Evolutionary conservation across 1,140 invertebrate genomes (phyloP), one percentile per base, ranked within the genome.

Genomic region (Sitodiplosis mosellana): DNA sequence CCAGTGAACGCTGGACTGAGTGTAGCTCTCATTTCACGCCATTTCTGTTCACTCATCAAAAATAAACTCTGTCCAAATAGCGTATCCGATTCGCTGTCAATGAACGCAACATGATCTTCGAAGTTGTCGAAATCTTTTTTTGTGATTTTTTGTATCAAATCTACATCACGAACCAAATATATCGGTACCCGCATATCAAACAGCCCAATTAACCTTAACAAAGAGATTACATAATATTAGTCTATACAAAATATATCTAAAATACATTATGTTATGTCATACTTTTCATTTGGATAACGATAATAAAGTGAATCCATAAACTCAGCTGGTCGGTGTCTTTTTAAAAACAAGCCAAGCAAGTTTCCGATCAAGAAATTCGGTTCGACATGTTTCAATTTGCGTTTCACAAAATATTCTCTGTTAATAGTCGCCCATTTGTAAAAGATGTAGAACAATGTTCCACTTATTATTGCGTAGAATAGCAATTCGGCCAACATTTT

Each of bases 101-200:
- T 18, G 10, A 46, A 19, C 4, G 2, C 20, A 18, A 59, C 55
- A 48, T 68, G 64, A 54, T 74, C 62, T 0, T 58, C 53, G 45
- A 75, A 75, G 46, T 64, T 49, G 15, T 70, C 58, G 49, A 74
- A 74, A 40, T 74, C 70, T 46, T 68, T 70, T 0, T 74, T 58
- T 2, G 68, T 50, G 3, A 76, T 54, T 27, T 61, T 59, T 51
- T 70, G 72, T 0, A 73, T 66, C 11, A 73, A 45, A 22, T 70
- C 59, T 0, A 60, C 56, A 56, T 71, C 63, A n/a, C 49, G 37
- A 1, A 52, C 49, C 2, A 50, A 10, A 44, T 40, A 38, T 0
- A 46, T 1, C 20, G 52, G 50, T 5, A 38, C 7, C 0, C 47
- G 33, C 6, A 47, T 19, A 46, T 54, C 46, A 14, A 48, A 52